Evolutionary conservation across 2,113 vertebrate species (phyloP).

Genomic region (Octodon degus): DNA sequence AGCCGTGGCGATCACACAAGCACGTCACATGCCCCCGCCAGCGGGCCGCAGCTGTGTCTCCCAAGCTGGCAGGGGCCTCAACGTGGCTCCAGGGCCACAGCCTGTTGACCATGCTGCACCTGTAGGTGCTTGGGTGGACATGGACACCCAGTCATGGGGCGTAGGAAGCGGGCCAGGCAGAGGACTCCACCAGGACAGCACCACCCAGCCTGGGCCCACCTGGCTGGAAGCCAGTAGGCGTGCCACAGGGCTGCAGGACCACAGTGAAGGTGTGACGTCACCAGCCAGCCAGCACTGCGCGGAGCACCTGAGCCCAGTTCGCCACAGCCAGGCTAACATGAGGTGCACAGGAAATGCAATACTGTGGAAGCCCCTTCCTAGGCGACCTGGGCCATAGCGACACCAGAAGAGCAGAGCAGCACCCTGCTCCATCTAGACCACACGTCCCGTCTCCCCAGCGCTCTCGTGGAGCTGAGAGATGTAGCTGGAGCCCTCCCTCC

Average conservation of each 20-base stretch:
- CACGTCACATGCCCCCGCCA: accelerated
- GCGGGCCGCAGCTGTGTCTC: too few species aligned
- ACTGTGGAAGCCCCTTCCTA: neutral
- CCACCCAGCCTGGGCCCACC: neutral
- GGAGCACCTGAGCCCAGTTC: too few species aligned
- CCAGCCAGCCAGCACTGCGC: accelerated
- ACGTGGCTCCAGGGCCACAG: neutral
- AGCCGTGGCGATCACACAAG: neutral
- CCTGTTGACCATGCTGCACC: neutral
- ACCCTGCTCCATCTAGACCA: neutral
- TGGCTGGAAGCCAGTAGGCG: accelerated
- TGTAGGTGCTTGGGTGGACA: accelerated
- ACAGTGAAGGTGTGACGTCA: accelerated
- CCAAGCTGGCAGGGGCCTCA: accelerated
- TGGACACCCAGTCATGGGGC: neutral
- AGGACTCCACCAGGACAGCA: neutral
- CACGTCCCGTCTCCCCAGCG: neutral
- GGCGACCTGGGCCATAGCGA: accelerated
- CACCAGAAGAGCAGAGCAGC: neutral
- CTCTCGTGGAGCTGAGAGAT: neutral
- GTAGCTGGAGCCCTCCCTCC: neutral
- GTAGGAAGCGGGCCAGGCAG: neutral
- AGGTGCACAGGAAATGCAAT: too few species aligned
- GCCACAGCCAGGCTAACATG: neutral
- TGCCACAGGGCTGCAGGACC: accelerated